Conservation (phyloP, 2,113 vertebrate genomes). For the Reinhardtius hippoglossoides region DNA sequence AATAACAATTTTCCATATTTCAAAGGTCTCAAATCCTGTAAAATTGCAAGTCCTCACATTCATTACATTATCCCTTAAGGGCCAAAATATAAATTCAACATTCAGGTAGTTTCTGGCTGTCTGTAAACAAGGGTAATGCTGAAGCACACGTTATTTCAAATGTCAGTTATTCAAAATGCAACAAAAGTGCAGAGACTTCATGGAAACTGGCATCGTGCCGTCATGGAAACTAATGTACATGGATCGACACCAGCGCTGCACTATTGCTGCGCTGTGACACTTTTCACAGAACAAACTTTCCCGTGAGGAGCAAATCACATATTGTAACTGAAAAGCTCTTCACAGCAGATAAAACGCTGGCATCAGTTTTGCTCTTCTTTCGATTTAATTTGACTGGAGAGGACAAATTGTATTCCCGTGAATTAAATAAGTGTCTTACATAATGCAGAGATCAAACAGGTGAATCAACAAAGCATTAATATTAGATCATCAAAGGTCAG, state of each 20-base stretch:
- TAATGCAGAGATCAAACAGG: slow-evolving; percentile 5
- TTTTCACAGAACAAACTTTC: background rate
- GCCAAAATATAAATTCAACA: background rate
- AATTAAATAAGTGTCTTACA: background rate
- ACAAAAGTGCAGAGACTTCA: background rate
- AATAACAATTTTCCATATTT: too few relatives aligned
- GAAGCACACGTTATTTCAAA: slow-evolving; percentile 7
- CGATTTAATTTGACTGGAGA: background rate
- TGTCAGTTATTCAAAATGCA: slow-evolving; percentile 22
- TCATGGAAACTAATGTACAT: slow-evolving; percentile 41
- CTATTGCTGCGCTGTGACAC: background rate
- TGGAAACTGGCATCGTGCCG: too few relatives aligned
- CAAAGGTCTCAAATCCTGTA: too few relatives aligned
- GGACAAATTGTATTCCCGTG: background rate
- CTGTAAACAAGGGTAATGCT: background rate
- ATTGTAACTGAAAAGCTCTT: background rate
- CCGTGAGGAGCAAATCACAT: background rate
- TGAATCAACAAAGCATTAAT: slow-evolving; percentile 10
- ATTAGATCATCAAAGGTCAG: slow-evolving; percentile 21
- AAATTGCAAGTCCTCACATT: background rate
- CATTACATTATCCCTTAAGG: background rate
- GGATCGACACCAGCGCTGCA: background rate
- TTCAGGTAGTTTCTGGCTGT: background rate
- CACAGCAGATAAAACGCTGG: too few relatives aligned
- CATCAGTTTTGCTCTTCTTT: background rate